Percentiles rank a stretch among this genome's conserved stretches.
phyloP scores from a whole-genome alignment of 2,888 invertebrate genomes.

The Drosophila atripex region DNA sequence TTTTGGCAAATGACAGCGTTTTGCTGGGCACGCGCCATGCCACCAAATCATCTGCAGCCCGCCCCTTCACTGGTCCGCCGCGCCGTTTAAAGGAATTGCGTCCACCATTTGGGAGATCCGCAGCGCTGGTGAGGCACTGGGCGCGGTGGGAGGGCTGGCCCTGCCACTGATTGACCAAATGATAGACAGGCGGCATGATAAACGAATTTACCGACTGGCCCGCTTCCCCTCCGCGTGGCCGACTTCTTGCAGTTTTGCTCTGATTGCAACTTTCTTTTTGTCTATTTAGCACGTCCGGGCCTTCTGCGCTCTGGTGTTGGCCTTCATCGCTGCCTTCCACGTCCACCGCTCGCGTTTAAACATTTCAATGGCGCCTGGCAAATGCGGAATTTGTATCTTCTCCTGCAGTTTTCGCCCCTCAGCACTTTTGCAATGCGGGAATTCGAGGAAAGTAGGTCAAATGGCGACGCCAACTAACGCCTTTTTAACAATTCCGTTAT shows the following conservation, averaged over 20 bases:
- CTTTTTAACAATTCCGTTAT: slow-evolving; percentile 36
- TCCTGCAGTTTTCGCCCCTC: slow-evolving; percentile 13
- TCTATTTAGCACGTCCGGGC: slow-evolving; percentile 67
- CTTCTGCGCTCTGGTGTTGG: slow-evolving; percentile 29
- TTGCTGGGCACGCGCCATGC: slow-evolving; percentile 73
- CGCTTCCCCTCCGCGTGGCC: slow-evolving; percentile 1
- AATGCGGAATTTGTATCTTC: slow-evolving; percentile 50
- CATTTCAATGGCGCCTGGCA: slow-evolving; percentile 48
- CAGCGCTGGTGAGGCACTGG: slow-evolving; percentile 22
- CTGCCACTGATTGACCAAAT: slow-evolving; percentile 68
- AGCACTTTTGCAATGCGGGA: slow-evolving; percentile 1
- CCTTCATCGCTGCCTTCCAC: neutral
- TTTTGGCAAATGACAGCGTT: slow-evolving; percentile 62
- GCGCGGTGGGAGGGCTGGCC: slow-evolving; percentile 34
- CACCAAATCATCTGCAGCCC: slow-evolving; percentile 71
- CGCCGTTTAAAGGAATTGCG: slow-evolving; percentile 53
- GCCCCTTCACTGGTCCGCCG: slow-evolving; percentile 4
- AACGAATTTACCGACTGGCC: slow-evolving; percentile 12
- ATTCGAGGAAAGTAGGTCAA: slow-evolving; percentile 39
- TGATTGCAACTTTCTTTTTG: slow-evolving; percentile 70
- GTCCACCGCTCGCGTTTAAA: slow-evolving; percentile 44
- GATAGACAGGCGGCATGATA: slow-evolving; percentile 62
- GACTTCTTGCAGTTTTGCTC: slow-evolving; percentile 61
- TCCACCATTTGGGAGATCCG: slow-evolving; percentile 62
- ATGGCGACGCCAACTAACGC: slow-evolving; percentile 2